phyloP scores from a whole-genome alignment of 2,888 invertebrate genomes.

The Liopterus haemorrhoidalis region DNA sequence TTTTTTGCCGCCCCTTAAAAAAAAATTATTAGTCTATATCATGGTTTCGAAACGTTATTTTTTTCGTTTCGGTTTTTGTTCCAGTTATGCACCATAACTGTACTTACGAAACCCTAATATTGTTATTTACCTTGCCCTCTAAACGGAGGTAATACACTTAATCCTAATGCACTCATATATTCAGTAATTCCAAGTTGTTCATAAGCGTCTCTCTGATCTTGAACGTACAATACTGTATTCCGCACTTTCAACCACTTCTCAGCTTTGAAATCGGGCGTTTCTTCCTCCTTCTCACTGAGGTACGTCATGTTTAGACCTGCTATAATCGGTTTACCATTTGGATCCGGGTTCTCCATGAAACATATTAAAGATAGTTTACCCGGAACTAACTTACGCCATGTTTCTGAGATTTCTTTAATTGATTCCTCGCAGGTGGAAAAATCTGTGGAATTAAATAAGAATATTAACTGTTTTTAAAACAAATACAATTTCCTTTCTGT shows the following conservation, averaged over 20 bases:
- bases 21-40: too few relatives aligned
- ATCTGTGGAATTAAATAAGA: too few relatives aligned
- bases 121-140: constrained; percentile 41
- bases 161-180: constrained; percentile 39
- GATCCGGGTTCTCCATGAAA: constrained; percentile 37
- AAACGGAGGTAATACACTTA: constrained; percentile 37
- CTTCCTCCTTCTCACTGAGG: constrained; percentile 23
- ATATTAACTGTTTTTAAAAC: too few relatives aligned
- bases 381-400: constrained; percentile 32
- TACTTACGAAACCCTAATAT: too few relatives aligned
- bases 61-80: too few relatives aligned
- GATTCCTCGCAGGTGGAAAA: too few relatives aligned
- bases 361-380: constrained; percentile 41
- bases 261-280: constrained; percentile 18
- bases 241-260: constrained; percentile 20
- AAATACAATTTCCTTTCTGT: too few relatives aligned
- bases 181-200: constrained; percentile 32
- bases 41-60: constrained; percentile 42
- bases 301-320: constrained; percentile 41
- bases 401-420: constrained; percentile 12
- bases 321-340: constrained; percentile 38
- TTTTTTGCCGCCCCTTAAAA: too few relatives aligned
- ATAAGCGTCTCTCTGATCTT: constrained; percentile 30
- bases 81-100: constrained; percentile 46
- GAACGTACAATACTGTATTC: constrained; percentile 20